Conservation (phyloP, 2,797 vertebrate genomes). For the Echeneis naucrates region DNA sequence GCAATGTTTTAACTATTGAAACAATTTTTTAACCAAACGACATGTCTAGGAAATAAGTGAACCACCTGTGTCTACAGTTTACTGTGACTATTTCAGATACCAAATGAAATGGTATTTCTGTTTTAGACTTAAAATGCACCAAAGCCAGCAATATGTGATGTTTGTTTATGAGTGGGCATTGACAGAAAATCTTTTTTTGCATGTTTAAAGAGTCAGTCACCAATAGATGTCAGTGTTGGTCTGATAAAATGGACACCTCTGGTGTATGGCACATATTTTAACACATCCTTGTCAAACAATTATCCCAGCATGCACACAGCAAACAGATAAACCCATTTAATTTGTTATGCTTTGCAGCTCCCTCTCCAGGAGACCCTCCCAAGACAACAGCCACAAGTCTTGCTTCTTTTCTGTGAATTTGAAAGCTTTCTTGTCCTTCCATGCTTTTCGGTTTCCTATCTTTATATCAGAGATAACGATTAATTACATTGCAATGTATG, state of each 20-base stretch:
- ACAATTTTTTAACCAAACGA: background rate
- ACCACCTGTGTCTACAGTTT: background rate
- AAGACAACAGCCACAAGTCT: background rate
- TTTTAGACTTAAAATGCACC: background rate
- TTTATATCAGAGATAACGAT: conserved; percentile 24
- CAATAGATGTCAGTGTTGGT: conserved; percentile 84
- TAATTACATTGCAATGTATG: conserved; percentile 22
- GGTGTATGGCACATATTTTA: background rate
- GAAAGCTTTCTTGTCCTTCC: background rate
- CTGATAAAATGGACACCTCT: conserved; percentile 40
- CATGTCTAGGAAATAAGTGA: background rate
- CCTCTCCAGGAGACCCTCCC: background rate
- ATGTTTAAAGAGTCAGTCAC: conserved; percentile 39
- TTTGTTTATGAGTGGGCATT: background rate
- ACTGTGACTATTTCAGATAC: background rate
- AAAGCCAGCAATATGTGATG: background rate
- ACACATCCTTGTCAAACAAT: background rate
- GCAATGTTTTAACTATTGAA: background rate
- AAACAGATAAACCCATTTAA: conserved; percentile 7
- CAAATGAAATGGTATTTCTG: background rate
- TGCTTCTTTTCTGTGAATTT: conserved; percentile 1
- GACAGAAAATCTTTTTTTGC: background rate
- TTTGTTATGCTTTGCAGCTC: background rate
- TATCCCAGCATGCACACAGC: background rate
- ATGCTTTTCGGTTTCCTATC: no score